These are phyloP conservation scores for Psittacula derbiana DNA, from an alignment of 2,797 vertebrate genomes.

Conservation along the genomic window DNA sequence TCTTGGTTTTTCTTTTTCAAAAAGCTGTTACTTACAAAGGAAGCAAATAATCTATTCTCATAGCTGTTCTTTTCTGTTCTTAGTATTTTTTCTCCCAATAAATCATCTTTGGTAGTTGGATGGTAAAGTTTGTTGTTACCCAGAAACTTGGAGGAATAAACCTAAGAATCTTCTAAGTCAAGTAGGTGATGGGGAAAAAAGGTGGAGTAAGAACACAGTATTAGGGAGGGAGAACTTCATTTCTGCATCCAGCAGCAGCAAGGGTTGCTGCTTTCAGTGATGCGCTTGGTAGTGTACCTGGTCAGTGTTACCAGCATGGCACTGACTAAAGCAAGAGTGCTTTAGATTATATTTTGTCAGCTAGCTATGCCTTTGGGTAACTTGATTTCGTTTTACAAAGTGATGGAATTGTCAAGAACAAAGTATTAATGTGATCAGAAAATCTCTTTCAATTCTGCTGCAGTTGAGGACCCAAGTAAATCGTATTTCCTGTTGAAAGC, in stretches of 20 bases:
- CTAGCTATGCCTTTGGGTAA: not conserved
- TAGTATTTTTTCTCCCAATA: not conserved
- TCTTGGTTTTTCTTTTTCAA: not conserved
- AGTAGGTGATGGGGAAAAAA: not conserved
- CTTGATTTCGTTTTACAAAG: not conserved
- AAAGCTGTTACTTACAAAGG: not conserved
- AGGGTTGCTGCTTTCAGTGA: not conserved
- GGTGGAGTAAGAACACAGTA: not conserved
- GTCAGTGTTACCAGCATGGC: not conserved
- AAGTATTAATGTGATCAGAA: not conserved
- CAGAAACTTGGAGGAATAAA: not conserved
- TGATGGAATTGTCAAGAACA: not conserved
- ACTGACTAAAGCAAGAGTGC: not conserved
- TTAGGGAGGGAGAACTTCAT: not conserved
- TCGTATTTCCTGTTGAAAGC: accelerated
- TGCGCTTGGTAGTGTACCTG: accelerated
- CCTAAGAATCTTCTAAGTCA: not conserved
- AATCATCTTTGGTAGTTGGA: not conserved
- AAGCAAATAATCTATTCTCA: not conserved
- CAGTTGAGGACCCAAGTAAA: not conserved
- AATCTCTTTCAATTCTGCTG: not conserved
- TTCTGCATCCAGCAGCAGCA: not conserved
- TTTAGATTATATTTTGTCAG: not conserved
- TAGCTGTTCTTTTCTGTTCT: not conserved
- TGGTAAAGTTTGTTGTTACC: not conserved